phyloP scores from a whole-genome alignment of 2,797 vertebrate genomes.

The Okamejei kenojei region DNA sequence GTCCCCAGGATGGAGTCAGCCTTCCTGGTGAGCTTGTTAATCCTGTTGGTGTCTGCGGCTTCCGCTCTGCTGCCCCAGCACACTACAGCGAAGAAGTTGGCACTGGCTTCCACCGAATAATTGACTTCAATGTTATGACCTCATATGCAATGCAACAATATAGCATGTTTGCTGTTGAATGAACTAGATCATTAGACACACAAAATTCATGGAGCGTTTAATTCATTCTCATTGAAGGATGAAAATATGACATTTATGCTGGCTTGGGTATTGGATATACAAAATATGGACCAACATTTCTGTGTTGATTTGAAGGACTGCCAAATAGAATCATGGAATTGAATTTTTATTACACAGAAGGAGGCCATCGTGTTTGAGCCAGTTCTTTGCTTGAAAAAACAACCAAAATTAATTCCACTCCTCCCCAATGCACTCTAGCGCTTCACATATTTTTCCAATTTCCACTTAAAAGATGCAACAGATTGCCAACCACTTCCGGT shows the following conservation, averaged over 20 bases:
- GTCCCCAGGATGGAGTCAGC: no score
- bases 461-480: neutral
- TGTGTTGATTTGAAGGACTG: neutral
- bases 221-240: neutral
- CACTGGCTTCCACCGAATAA: no score
- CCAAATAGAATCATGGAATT: neutral
- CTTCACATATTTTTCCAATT: slow-evolving; percentile 6
- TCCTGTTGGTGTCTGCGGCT: no score
- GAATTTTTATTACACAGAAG: neutral
- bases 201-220: neutral
- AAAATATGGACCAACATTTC: neutral
- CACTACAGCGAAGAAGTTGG: no score
- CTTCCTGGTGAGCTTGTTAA: no score
- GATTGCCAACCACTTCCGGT: neutral
- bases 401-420: neutral
- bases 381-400: neutral
- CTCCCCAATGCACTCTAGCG: neutral
- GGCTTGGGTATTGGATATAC: neutral
- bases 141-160: no score
- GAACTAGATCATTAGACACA: neutral
- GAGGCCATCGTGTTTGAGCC: neutral
- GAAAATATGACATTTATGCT: neutral
- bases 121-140: no score
- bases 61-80: no score
- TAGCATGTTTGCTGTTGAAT: neutral